These are phyloP conservation scores for Myripristis jacobus DNA, from an alignment of 2,797 vertebrate species.

Conservation along the genomic window DNA sequence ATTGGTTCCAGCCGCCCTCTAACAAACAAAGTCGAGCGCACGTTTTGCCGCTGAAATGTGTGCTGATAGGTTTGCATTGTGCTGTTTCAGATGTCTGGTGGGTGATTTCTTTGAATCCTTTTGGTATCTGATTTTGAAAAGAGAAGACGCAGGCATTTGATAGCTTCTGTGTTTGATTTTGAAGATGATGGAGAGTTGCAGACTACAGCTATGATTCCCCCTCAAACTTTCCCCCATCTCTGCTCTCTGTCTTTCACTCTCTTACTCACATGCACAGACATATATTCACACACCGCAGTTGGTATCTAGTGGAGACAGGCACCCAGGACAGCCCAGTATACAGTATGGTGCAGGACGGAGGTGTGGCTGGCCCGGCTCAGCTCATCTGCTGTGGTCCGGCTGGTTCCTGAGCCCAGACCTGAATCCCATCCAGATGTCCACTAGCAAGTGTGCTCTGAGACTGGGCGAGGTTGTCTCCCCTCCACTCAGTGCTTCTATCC, in stretches of 20 bases:
- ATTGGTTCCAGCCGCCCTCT: slow-evolving; percentile 14
- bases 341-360: slow-evolving; percentile 50
- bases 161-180: slow-evolving; percentile 2
- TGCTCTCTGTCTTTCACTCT: neutral
- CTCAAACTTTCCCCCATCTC: neutral
- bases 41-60: neutral
- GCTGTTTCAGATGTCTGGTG: slow-evolving; percentile 10
- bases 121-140: slow-evolving; percentile 12
- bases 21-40: slow-evolving; percentile 19
- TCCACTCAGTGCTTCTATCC: slow-evolving; percentile 50
- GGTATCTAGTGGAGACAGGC: slow-evolving; percentile 7
- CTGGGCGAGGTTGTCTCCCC: slow-evolving; percentile 60
- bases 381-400: slow-evolving; percentile 60
- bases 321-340: slow-evolving; percentile 30
- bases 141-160: neutral
- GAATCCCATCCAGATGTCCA: slow-evolving; percentile 81
- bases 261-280: neutral
- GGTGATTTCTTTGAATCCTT: neutral
- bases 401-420: slow-evolving; percentile 23
- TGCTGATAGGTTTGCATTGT: neutral
- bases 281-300: neutral
- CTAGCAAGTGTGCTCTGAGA: slow-evolving; percentile 49
- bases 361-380: slow-evolving; percentile 62
- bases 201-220: neutral
- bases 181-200: neutral